Conservation (phyloP, 2,888 invertebrate genomes). For the Oscheius sp. region DNA sequence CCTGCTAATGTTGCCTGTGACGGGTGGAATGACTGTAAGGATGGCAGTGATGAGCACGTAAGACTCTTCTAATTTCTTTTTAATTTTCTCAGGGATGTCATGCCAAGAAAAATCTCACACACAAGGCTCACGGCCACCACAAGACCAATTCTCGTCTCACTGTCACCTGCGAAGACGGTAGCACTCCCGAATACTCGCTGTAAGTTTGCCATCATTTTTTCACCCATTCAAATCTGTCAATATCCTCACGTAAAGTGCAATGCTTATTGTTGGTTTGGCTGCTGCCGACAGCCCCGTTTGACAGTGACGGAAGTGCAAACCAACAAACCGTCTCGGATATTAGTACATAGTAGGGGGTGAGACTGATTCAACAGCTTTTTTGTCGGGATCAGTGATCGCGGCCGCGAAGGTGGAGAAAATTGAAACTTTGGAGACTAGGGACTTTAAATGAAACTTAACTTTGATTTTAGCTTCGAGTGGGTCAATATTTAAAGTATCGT, state of each 20-base stretch:
- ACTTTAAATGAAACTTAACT: too few relatives aligned
- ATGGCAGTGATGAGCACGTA: conserved; percentile 60
- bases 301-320: conserved; percentile 35
- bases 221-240: background rate
- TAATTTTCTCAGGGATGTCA: conserved; percentile 26
- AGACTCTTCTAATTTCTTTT: background rate
- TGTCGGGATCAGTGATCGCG: background rate
- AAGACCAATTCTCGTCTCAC: conserved; percentile 50
- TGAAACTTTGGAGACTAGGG: too few relatives aligned
- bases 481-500: too few relatives aligned
- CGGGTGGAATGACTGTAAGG: conserved; percentile 63
- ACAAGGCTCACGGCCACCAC: conserved; percentile 39
- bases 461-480: too few relatives aligned
- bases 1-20: conserved; percentile 60
- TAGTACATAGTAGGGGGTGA: conserved; percentile 11
- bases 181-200: conserved; percentile 68
- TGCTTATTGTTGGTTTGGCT: conserved; percentile 34
- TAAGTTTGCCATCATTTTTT: conserved; percentile 47
- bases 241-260: conserved; percentile 17
- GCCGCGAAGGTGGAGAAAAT: background rate
- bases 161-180: conserved; percentile 68
- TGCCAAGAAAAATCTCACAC: conserved; percentile 31
- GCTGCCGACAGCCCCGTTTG: conserved; percentile 23
- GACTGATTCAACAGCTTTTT: conserved; percentile 19
- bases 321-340: conserved; percentile 24